A percentile compares a stretch with the other conserved stretches of the same genome.
These are phyloP conservation scores for Pycnonotus jocosus DNA, from an alignment of 2,113 vertebrate species.

Conservation along the genomic window DNA sequence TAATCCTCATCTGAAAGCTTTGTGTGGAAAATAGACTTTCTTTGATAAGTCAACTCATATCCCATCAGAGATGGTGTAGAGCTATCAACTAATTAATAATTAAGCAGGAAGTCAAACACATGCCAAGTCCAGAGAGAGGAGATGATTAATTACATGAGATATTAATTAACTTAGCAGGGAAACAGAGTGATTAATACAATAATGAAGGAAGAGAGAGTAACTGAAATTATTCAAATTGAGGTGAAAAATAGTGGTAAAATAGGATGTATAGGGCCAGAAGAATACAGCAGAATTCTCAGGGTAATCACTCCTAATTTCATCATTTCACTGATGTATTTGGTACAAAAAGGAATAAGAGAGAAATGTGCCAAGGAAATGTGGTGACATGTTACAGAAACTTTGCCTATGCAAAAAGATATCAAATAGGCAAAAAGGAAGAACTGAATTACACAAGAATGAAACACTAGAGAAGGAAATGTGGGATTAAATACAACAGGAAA, in stretches of 20 bases:
- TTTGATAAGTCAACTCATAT: background rate
- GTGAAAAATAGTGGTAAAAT: background rate
- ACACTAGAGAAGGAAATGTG: background rate
- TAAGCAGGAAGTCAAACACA: background rate
- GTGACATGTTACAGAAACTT: background rate
- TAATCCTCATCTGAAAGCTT: background rate
- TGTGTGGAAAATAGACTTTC: background rate
- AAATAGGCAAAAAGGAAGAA: background rate
- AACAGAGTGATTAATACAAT: background rate
- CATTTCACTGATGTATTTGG: background rate
- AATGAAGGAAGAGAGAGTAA: background rate
- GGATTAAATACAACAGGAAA: background rate
- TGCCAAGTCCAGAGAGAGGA: background rate
- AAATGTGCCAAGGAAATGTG: background rate
- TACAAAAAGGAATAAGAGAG: background rate
- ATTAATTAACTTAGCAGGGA: background rate
- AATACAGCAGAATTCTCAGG: background rate
- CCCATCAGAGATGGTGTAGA: background rate
- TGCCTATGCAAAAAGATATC: background rate
- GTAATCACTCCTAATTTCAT: background rate
- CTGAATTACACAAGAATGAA: background rate
- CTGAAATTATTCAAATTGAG: background rate
- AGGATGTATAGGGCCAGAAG: background rate
- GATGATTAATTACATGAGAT: background rate
- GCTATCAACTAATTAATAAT: background rate